Evolutionary conservation across 1,140 invertebrate species (phyloP).

Genomic region (Antheraea pernyi): DNA sequence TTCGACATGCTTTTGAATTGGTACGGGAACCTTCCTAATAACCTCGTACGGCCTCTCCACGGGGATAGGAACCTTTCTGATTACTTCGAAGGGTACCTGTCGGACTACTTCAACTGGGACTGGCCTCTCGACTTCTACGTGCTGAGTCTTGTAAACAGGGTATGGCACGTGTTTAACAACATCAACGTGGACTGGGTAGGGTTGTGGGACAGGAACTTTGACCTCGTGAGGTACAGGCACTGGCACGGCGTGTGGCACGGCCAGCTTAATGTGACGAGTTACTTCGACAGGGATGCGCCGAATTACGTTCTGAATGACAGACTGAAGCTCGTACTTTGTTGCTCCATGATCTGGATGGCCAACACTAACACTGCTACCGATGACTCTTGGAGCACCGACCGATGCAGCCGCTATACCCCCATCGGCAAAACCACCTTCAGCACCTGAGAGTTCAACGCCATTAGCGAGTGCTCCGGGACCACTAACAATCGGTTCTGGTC

Average conservation of each 20-base stretch:
- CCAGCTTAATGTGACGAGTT: constrained; percentile 60
- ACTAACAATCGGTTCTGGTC: constrained; percentile 14
- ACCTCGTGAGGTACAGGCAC: constrained; percentile 67
- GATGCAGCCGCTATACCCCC: constrained; percentile 15
- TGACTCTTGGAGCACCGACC: constrained; percentile 43
- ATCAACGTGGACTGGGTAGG: constrained; percentile 71
- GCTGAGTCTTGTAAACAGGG: constrained; percentile 66
- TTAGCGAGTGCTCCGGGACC: constrained; percentile 12
- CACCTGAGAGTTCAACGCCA: constrained; percentile 8
- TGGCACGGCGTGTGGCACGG: constrained; percentile 60
- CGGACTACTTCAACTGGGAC: constrained; percentile 70
- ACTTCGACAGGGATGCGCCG: constrained; percentile 64
- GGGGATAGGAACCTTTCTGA: constrained; percentile 64
- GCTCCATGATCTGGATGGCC: constrained; percentile 40
- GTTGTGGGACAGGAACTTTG: constrained; percentile 69
- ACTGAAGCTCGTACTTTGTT: constrained; percentile 64
- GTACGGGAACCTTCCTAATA: constrained; percentile 69
- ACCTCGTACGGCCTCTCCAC: constrained; percentile 71
- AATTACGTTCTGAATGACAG: constrained; percentile 65
- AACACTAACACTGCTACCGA: constrained; percentile 56
- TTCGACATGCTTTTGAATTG: constrained; percentile 66
- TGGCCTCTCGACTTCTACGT: constrained; percentile 69
- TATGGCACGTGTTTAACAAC: constrained; percentile 71
- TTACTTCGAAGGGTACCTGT: constrained; percentile 63
- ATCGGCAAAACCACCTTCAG: constrained; percentile 6